phyloP scores from a whole-genome alignment of 2,797 vertebrate genomes.

The Microtus obscurus region DNA sequence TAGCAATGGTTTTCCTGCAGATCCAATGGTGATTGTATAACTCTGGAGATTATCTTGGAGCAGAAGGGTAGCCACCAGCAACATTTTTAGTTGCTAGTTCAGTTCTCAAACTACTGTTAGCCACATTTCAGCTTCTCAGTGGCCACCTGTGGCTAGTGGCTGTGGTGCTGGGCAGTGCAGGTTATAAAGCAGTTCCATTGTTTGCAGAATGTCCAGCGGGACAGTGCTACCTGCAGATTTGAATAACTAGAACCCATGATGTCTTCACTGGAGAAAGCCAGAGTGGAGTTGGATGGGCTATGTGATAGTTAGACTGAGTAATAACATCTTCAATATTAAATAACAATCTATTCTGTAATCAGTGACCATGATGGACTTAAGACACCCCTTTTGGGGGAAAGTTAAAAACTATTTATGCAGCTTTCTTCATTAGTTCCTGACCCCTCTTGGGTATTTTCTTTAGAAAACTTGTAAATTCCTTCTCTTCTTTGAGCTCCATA shows the following conservation, averaged over 20 bases:
- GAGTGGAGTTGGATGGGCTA: background rate
- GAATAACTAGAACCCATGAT: background rate
- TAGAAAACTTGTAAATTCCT: constrained; percentile 51
- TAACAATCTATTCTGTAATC: background rate
- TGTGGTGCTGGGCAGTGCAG: background rate
- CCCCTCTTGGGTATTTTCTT: constrained; percentile 27
- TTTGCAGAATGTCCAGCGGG: background rate
- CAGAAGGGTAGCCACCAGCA: background rate
- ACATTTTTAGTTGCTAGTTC: constrained; percentile 28
- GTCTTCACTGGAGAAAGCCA: background rate
- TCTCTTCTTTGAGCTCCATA: background rate
- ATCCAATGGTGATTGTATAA: background rate
- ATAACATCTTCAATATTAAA: constrained; percentile 25
- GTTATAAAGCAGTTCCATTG: background rate
- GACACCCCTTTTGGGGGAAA: background rate
- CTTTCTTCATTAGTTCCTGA: background rate
- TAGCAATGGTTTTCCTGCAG: background rate
- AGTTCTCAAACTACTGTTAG: background rate
- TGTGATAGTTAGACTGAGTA: background rate
- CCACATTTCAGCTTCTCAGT: background rate
- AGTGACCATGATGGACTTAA: background rate
- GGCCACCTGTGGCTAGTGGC: background rate
- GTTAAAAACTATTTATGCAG: background rate
- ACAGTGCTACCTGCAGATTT: background rate
- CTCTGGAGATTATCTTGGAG: background rate